Conservation (phyloP, 2,888 invertebrate species). For the Harmothoe impar region DNA sequence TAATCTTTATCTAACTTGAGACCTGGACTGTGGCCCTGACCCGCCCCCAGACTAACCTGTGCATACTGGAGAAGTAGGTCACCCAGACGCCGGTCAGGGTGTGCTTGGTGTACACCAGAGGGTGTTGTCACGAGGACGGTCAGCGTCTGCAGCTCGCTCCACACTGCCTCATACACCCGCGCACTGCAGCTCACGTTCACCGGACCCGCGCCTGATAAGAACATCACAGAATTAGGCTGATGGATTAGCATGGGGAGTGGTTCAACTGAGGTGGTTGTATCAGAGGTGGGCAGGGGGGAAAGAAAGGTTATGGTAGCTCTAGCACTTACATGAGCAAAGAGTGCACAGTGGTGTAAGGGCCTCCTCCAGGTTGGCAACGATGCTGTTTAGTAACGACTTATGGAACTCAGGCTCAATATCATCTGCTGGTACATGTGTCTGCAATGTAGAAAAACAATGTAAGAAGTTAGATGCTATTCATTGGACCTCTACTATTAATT, state of each 20-base stretch:
- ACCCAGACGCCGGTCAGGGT: not conserved
- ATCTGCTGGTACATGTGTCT: not conserved
- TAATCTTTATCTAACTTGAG: too few relatives aligned
- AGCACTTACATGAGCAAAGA: slow-evolving; percentile 4
- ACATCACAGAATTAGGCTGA: not conserved
- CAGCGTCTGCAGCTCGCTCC: not conserved
- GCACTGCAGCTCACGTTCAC: slow-evolving; percentile 37
- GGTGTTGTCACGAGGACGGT: not conserved
- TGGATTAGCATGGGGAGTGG: too few relatives aligned
- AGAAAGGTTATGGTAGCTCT: not conserved
- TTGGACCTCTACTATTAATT: too few relatives aligned
- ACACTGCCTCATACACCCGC: slow-evolving; percentile 4
- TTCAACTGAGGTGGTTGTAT: too few relatives aligned
- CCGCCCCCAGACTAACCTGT: not conserved
- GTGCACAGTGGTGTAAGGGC: not conserved
- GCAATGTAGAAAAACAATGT: not conserved
- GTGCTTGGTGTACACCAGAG: not conserved
- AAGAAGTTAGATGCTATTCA: too few relatives aligned
- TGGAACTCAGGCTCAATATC: not conserved
- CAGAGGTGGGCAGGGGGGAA: too few relatives aligned
- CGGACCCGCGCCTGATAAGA: slow-evolving; percentile 10
- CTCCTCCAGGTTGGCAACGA: not conserved
- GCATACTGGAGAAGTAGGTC: not conserved
- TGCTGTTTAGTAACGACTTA: not conserved
- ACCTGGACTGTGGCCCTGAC: too few relatives aligned